Percentiles rank a stretch among this genome's conserved stretches.
Conservation (phyloP, 1,140 invertebrate species). For the Drosophila virilis region DNA sequence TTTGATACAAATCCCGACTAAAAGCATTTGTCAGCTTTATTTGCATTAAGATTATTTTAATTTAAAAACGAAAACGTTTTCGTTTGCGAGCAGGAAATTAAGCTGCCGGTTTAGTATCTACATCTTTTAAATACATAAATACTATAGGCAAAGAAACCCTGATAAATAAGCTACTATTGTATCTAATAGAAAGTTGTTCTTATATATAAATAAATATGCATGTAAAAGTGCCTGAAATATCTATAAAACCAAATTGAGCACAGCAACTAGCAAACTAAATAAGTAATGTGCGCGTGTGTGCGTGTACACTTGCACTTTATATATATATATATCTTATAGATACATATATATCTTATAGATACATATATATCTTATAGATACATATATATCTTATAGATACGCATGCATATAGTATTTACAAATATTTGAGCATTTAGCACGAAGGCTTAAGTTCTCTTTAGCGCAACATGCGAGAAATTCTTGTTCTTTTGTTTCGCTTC, state of each 20-base stretch:
- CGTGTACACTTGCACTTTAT: background rate
- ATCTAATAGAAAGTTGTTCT: slow-evolving; percentile 8
- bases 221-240: slow-evolving; percentile 52
- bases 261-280: slow-evolving; percentile 22
- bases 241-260: slow-evolving; percentile 42
- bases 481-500: slow-evolving; percentile 40
- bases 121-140: slow-evolving; percentile 4
- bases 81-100: slow-evolving; percentile 1
- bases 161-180: slow-evolving; percentile 29
- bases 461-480: slow-evolving; percentile 25
- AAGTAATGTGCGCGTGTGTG: background rate
- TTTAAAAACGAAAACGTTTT: background rate
- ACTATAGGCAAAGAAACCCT: slow-evolving; percentile 11
- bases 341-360: background rate
- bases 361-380: background rate
- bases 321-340: background rate
- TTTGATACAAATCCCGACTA: no score
- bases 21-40: no score
- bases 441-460: slow-evolving; percentile 39
- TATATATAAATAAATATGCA: slow-evolving; percentile 23
- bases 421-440: slow-evolving; percentile 27
- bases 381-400: background rate
- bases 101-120: background rate
- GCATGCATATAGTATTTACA: slow-evolving; percentile 19
- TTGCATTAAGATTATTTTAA: no score